These are phyloP conservation scores for Drosophila nigritarsus DNA, from an alignment of 2,888 invertebrate species.

Conservation along the genomic window DNA sequence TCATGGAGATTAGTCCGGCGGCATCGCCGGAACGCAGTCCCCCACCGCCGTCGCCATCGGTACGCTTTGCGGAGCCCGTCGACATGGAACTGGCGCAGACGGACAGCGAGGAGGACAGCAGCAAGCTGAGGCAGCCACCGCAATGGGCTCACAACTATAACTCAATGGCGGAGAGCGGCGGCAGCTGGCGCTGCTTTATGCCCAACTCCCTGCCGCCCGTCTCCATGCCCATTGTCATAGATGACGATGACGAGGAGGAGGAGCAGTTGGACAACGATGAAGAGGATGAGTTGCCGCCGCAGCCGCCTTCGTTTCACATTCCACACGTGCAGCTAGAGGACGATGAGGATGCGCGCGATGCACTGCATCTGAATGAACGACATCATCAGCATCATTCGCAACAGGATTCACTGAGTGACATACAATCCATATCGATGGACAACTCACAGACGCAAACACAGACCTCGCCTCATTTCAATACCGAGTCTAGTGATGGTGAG, in stretches of 20 bases:
- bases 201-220: conserved; percentile 61
- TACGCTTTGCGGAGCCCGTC: conserved; percentile 67
- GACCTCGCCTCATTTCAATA: conserved; percentile 17
- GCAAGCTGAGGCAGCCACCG: conserved; percentile 5
- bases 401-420: conserved; percentile 47
- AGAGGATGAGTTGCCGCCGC: conserved; percentile 61
- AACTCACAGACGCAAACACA: conserved; percentile 46
- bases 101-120: conserved; percentile 76
- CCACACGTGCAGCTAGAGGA: conserved; percentile 58
- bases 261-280: conserved; percentile 18
- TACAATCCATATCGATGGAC: conserved; percentile 73
- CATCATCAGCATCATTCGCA: conserved; percentile 37
- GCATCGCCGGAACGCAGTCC: conserved; percentile 82
- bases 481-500: conserved; percentile 72
- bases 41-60: conserved; percentile 42
- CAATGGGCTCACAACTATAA: conserved; percentile 53
- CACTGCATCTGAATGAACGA: conserved; percentile 47
- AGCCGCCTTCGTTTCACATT: conserved; percentile 69
- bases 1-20: conserved; percentile 84
- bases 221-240: conserved; percentile 68
- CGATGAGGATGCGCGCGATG: conserved; percentile 70
- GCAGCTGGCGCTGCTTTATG: conserved; percentile 59
- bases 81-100: conserved; percentile 85
- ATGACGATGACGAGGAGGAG: conserved; percentile 44
- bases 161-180: conserved; percentile 34